Evolutionary conservation across 2,797 vertebrate species (phyloP), one percentile per base, ranked within the genome.

Genomic region (Eremophila alpestris): DNA sequence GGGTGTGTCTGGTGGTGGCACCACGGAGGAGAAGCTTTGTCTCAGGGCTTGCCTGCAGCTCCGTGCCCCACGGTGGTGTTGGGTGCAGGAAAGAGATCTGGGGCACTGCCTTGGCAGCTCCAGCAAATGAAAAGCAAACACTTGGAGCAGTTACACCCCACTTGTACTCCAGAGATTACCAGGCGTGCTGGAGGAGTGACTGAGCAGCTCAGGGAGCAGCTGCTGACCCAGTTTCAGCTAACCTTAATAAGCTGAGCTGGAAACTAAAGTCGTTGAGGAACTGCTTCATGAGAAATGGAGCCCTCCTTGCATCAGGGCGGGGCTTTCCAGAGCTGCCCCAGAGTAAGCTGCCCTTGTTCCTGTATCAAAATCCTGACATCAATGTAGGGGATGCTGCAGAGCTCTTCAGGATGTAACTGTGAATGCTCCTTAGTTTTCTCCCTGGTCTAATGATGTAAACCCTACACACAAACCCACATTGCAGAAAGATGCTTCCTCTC

Each of bases 191-290:
- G 17, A 81, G 95, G 91, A 95, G 82, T 38, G 75, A 89, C 71
- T 73, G 93, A 93, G 89, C 94, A 82, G 95, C 95, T 94, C 87
- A 43, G 30, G 38, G 80, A 83, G 87, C 89, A 43, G 96, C 87
- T 85, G 82, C 93, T 95, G 95, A 96, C 96, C 96, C 93, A 96
- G 21, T 96, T 96, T 95, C 95, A 83, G 71, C 82, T 80, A 92
- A 64, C 91, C 71, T 91, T 89, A 94, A 89, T 94, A 91, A 26
- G 2, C 78, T 46, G 32, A 92, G 82, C 71, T 74, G 60, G 41
- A 74, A 94, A 75, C 93, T 84, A 14, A 85, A 94, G 93, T 43
- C 36, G 75, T 64, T 76, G 94, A 93, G 91, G 89, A 89, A 64
- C 81, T 36, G 71, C 84, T 89, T 70, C 11, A 1, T n/a, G 34